Percentiles rank a stretch among this genome's conserved stretches.
Evolutionary conservation across 2,888 invertebrate genomes (phyloP).

Genomic region (Tenthredo amoena): DNA sequence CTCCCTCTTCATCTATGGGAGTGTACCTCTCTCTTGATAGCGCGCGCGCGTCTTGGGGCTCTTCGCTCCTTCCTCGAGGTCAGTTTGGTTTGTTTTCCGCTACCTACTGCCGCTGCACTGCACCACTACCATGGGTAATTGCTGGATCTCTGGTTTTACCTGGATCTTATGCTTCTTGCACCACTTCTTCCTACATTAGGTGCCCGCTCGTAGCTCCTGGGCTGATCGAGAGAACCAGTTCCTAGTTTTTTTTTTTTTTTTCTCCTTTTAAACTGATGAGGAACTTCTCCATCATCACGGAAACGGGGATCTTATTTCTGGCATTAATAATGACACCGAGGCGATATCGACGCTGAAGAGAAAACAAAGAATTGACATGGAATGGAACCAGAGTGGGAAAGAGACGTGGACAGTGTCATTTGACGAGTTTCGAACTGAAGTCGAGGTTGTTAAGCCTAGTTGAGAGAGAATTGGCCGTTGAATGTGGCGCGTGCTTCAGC

Average conservation of each 20-base stretch:
- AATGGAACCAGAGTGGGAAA: neutral
- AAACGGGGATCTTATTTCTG: conserved; percentile 26
- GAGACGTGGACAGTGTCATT: conserved; percentile 10
- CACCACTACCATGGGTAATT: neutral
- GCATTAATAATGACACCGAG: neutral
- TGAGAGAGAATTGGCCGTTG: conserved; percentile 65
- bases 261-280: conserved; percentile 50
- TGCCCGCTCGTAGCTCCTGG: neutral
- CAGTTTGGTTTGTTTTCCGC: conserved; percentile 48
- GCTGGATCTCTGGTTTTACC: conserved; percentile 36
- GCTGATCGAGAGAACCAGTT: conserved; percentile 21
- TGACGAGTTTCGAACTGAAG: conserved; percentile 2
- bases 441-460: conserved; percentile 53
- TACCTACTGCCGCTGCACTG: conserved; percentile 27
- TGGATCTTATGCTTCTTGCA: conserved; percentile 37
- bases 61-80: conserved; percentile 30
- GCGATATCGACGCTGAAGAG: neutral
- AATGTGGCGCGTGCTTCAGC: conserved; percentile 71
- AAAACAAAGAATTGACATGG: neutral
- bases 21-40: neutral
- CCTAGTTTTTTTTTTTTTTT: neutral
- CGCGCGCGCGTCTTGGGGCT: conserved; percentile 27
- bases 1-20: conserved; percentile 61
- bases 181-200: conserved; percentile 17
- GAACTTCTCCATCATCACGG: neutral